Base-by-base conservation (phyloP, 2,113 vertebrate genomes). In the Notiomystis cincta region DNA sequence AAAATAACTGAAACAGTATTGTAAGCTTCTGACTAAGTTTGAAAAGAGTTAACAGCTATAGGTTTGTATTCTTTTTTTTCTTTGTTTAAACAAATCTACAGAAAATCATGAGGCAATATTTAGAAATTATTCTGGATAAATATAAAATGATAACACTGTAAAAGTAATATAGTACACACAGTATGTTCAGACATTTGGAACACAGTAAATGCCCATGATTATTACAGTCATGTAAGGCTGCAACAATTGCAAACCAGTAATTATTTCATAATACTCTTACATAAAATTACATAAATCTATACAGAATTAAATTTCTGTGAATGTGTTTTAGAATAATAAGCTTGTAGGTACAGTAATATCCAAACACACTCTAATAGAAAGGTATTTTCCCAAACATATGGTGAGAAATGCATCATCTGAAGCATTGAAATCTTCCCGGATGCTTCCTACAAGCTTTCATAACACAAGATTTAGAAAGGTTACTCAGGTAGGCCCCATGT, bases 91-190 rank as follows among this genome's bases (percentile, higher is more conserved):
- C 85, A 96, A 97, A 97, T 93, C 76, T 93, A 97, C 93, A 98
- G 87, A 87, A 94, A 97, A 95, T 89, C 56, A 80, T 85, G 76
- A 97, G 95, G 71, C 71, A 96, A 97, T 76, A 96, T 95, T 95
- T 89, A 97, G 95, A 96, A 95, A 72, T 87, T 79, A 88, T 89
- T 96, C 95, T 96, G 97, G 83, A 94, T 93, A 95, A 96, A 97
- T 87, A 97, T 78, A 97, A 72, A 97, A 90, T 69, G 5, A 87
- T 21, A 77, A 37, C 94, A 89, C 28, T 15, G 30, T 91, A 60
- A 37, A 96, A 92, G 31, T 44, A 70, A 56, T 87, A 65, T 44
- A 72, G 37, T 40, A 81, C 6, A 38, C 4, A 25, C 54, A 77
- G 51, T 89, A 78, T 51, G 31, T 86, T 90, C 37, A 81, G 38